phyloP scores from a whole-genome alignment of 2,888 invertebrate genomes.

The Lymantria monacha region DNA sequence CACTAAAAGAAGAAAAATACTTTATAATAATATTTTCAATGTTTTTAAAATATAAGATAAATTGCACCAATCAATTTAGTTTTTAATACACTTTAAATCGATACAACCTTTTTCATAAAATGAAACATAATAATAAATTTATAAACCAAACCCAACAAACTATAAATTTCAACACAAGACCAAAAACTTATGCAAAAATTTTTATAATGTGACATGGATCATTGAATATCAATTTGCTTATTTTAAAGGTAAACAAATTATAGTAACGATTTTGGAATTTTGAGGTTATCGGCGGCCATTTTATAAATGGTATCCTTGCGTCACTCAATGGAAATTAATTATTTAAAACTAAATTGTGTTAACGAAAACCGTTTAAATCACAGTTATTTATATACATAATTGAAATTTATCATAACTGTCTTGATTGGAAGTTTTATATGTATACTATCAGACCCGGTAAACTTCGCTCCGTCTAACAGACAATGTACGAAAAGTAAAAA shows the following conservation, averaged over 20 bases:
- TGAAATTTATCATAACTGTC: too few relatives aligned
- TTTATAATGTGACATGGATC: constrained; percentile 4
- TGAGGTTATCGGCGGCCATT: constrained; percentile 15
- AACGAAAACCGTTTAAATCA: too few relatives aligned
- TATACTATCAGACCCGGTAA: too few relatives aligned
- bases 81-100: neutral
- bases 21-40: too few relatives aligned
- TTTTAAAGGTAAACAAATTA: constrained; percentile 25
- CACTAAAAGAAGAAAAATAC: too few relatives aligned
- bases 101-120: neutral
- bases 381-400: too few relatives aligned
- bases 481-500: too few relatives aligned
- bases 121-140: neutral
- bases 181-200: constrained; percentile 2
- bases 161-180: constrained; percentile 3
- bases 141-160: neutral
- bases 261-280: constrained; percentile 13
- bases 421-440: too few relatives aligned
- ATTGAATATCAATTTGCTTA: constrained; percentile 23
- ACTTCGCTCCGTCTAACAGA: too few relatives aligned
- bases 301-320: constrained; percentile 5
- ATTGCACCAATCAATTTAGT: too few relatives aligned
- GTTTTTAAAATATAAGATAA: too few relatives aligned
- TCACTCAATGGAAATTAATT: constrained; percentile 1
- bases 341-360: neutral